Base-by-base conservation (phyloP, 1,140 invertebrate species). In the Coboldia fuscipes region DNA sequence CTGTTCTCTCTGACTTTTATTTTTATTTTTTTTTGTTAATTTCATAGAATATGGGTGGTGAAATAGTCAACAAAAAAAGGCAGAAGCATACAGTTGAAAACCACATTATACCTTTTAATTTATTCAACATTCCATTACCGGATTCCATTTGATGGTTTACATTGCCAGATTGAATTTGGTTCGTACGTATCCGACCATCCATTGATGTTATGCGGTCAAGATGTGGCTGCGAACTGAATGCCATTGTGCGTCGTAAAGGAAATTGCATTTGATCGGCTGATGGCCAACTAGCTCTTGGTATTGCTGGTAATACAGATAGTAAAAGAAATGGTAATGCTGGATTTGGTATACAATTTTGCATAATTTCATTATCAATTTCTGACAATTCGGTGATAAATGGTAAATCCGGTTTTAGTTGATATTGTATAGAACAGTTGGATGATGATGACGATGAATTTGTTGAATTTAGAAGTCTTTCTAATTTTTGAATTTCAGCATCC, bases 401-500 rank as follows among this genome's bases (percentile, higher is more conserved):
- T 26, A 60, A 37, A 16, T 30, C 29, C 4, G 14, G 29, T 30
- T 30, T 30, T 16, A 30, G 14, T 3, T 12, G 17, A 4, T 15
- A 16, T 18, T 9, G 29, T 17, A 71, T 60, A 4, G 67, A 70
- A 10, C 61, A 50, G 23, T 57, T 64, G 6, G 68, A 66, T 17
- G 58, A 57, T 13, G 68, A 69, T 17, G 61, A 50, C 45, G 60
- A 45, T 35, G 57, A 45, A 30, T 55, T 48, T 3, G 60, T 59
- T 28, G 62, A 53, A 14, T 65, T 57, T 15, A 83, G 47, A 41
- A 80, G 57, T 36, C 66, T 70, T 45, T 86, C 77, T 38, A 89
- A 57, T 37, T 74, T 67, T 14, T 62, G 62, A 23, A 88, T 76
- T 57, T 89, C 81, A 32, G 70, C 65, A 46, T 88, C 81, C 30